A percentile compares a stretch with the other conserved stretches of the same genome.
phyloP scores from a whole-genome alignment of 2,113 vertebrate species.

The Stigmatopora argus region DNA sequence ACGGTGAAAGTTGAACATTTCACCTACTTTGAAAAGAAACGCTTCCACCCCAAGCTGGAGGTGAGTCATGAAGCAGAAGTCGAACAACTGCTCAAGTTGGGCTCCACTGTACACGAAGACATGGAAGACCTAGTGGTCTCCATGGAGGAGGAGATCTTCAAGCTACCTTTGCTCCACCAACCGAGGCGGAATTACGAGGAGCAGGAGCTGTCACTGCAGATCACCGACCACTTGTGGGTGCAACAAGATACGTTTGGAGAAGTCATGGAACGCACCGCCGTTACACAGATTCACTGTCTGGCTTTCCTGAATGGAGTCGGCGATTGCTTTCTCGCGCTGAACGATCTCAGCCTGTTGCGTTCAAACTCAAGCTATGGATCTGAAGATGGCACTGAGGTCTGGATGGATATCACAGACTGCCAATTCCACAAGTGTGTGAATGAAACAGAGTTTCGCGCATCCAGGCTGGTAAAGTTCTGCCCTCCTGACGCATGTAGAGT shows the following conservation, averaged over 20 bases:
- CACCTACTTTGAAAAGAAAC: slow-evolving; percentile 83
- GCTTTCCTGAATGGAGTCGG: slow-evolving; percentile 80
- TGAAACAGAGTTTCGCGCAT: slow-evolving; percentile 74
- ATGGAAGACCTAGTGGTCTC: slow-evolving; percentile 80
- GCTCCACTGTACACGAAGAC: slow-evolving; percentile 78
- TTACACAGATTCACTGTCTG: slow-evolving; percentile 84
- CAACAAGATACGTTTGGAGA: slow-evolving; percentile 76
- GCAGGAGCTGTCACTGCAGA: slow-evolving; percentile 84
- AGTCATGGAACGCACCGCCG: slow-evolving; percentile 70
- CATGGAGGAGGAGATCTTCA: slow-evolving; percentile 85
- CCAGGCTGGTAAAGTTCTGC: slow-evolving; percentile 79
- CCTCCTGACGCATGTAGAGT: slow-evolving; percentile 83
- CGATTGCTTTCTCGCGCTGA: slow-evolving; percentile 88
- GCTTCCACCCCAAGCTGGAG: slow-evolving; percentile 84
- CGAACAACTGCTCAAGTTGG: slow-evolving; percentile 93
- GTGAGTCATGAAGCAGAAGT: slow-evolving; percentile 79
- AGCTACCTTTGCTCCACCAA: slow-evolving; percentile 67
- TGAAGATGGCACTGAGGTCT: slow-evolving; percentile 72
- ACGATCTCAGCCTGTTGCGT: slow-evolving; percentile 80
- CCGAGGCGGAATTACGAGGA: slow-evolving; percentile 82
- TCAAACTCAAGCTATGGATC: slow-evolving; percentile 74
- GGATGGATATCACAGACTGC: slow-evolving; percentile 80
- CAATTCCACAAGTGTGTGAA: slow-evolving; percentile 84
- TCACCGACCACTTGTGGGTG: slow-evolving; percentile 88
- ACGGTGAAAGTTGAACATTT: slow-evolving; percentile 88